Percentiles rank a stretch among this genome's conserved stretches.
Conservation (phyloP, 2,888 invertebrate species). For the Aleiodes leptofemur region DNA sequence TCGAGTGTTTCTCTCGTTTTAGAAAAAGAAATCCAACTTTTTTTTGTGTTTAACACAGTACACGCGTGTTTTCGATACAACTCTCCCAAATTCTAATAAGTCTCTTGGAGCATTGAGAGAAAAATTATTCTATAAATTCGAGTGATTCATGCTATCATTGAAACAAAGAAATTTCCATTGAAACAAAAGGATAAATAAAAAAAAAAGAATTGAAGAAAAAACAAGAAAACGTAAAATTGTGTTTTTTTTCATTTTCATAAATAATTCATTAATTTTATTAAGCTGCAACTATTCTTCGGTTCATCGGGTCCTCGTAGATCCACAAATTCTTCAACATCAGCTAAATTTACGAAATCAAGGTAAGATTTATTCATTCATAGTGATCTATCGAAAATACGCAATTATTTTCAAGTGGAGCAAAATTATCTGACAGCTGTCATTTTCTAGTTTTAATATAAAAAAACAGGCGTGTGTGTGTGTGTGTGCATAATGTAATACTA, state of each 20-base stretch:
- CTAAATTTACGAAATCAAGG: slow-evolving; percentile 38
- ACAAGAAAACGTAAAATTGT: background rate
- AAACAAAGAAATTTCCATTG: background rate
- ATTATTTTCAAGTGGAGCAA: background rate
- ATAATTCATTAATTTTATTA: slow-evolving; percentile 45
- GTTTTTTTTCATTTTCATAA: background rate
- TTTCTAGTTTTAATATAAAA: background rate
- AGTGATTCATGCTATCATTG: background rate
- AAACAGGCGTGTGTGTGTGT: too few relatives aligned
- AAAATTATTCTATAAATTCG: too few relatives aligned
- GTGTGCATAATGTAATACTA: slow-evolving; percentile 11
- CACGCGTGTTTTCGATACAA: background rate
- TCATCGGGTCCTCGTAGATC: slow-evolving; percentile 58
- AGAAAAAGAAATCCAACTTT: slow-evolving; percentile 16
- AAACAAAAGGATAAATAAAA: background rate
- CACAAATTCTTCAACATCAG: slow-evolving; percentile 38
- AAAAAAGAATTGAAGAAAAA: slow-evolving; percentile 3
- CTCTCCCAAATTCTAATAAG: background rate
- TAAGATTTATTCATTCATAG: slow-evolving; percentile 12
- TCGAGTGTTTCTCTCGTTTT: slow-evolving; percentile 45
- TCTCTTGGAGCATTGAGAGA: background rate
- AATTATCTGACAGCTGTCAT: slow-evolving; percentile 8
- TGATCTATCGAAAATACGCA: background rate
- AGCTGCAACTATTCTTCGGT: slow-evolving; percentile 73
- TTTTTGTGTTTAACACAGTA: slow-evolving; percentile 31